Base-by-base conservation (phyloP, 2,797 vertebrate genomes). In the Otus scops region DNA sequence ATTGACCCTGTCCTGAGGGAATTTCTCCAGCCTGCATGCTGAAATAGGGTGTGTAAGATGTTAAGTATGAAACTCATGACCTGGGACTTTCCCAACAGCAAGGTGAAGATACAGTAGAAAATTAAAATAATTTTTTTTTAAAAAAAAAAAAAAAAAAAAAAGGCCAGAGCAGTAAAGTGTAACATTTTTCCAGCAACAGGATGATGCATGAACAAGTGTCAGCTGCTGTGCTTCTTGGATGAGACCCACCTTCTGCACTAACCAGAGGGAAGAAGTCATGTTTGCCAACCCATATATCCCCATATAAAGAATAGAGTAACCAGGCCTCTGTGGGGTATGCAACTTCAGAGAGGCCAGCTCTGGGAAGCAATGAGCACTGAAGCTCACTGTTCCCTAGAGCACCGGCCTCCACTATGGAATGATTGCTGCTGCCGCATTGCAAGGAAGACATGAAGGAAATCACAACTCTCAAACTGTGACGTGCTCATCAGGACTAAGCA, bases 401-500 rank as follows among this genome's bases (percentile, higher is more conserved):
- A 79, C 15, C 34, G 54, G 2, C 13, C 30, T 69, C 47, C 3
- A 3, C 16, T 82, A 28, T 11, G 75, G 57, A 8, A 1, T 28
- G n/a, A 39, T 38, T 69, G 30, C n/a, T 53, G 12, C 11, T 45
- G 41, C 24, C 34, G 50, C 13, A 18, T 19, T 20, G 9, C 16
- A 47, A 17, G 7, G 18, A 47, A 56, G 32, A 54, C 27, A 50
- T 1, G 4, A 57, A 69, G 27, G 14, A 82, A 76, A 70, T 13
- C 28, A 36, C 8, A 45, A 7, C 32, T 30, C 10, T 60, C 18
- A 38, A 53, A 38, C 6, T n/a, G 34, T 50, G 26, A 38, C 22
- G 1, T 24, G 11, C 6, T 74, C 4, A 10, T 43, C n/a, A 83
- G 47, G 9, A 76, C 43, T n/a, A 41, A 36, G 13, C 0, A 2